Base-by-base conservation (phyloP, 2,888 invertebrate genomes). In the Nematopogon swammerdamellus region DNA sequence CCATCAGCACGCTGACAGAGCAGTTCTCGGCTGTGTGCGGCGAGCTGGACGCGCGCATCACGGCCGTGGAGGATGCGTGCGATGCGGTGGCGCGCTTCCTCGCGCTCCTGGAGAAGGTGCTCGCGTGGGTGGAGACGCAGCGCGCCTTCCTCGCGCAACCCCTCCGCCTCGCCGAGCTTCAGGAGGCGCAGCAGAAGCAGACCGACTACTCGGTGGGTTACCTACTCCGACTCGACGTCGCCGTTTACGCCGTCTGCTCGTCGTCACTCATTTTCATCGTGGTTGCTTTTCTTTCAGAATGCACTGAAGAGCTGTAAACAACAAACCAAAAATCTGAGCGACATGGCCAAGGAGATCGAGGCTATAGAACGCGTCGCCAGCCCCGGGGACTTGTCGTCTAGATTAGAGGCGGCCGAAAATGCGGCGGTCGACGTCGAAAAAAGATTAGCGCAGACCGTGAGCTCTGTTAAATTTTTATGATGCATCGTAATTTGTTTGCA, bases 301-400 rank as follows among this genome's bases (percentile, higher is more conserved):
- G 91, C 91, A 64, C 89, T 92, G 56, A 94, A 94, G 76, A 91
- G 90, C 72, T 91, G 92, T 75, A 95, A 93, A 72, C 86, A 88
- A 62, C 90, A 91, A 65, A 87, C 88, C 56, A 93, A 93, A 72
- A 90, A 92, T 68, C 79, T 95, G 64, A 89, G 90, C 60, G 95
- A 95, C 67, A 95, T 95, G 95, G 87, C 89, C 48, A 92, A 91
- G 67, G 94, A 95, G 72, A 80, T 95, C 63, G 93, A 93, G 62
- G 83, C 86, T 51, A 92, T 95, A 56, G 86, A 88, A 57, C 88
- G 89, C 61, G 87, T 91, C 3, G 92, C 94, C 29, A 91, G 86
- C 66, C 89, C 91, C 43, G 93, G 91, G 49, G 90, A 93, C 66
- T 82, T 96, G 57, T 91, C 92, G 51, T 87, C 89, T 51, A 91